Evolutionary conservation across 2,113 vertebrate species (phyloP).

Genomic region (Rousettus leschenaultii): DNA sequence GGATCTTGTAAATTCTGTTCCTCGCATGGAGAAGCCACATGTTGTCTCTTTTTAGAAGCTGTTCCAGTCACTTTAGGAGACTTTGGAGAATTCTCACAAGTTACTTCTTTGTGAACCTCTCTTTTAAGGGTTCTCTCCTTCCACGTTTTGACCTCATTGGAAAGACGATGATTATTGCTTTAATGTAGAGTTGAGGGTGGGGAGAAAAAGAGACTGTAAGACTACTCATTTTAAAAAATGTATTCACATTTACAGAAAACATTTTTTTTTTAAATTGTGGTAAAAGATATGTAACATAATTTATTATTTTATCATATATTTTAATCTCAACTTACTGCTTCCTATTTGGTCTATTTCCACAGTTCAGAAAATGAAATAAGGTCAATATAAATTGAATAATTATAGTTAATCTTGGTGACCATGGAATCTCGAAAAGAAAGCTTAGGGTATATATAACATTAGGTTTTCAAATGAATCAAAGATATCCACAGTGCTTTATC

Average conservation of each 20-base stretch:
- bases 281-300: background rate
- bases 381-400: background rate
- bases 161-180: constrained; percentile 60
- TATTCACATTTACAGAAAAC: background rate
- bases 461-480: background rate
- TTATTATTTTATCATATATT: background rate
- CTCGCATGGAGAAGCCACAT: background rate
- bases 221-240: background rate
- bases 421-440: background rate
- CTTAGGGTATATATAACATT: background rate
- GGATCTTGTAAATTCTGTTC: constrained; percentile 36
- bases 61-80: constrained; percentile 38
- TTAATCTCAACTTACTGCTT: background rate
- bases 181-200: background rate
- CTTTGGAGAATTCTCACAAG: constrained; percentile 36
- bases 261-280: background rate
- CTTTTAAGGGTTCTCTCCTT: constrained; percentile 47
- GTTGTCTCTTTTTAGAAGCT: constrained; percentile 7
- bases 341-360: background rate
- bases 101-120: background rate
- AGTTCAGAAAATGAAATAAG: background rate
- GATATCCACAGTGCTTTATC: background rate
- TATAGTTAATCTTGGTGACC: background rate
- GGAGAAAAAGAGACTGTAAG: background rate
- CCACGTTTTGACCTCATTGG: constrained; percentile 48